Evolutionary conservation across 1,140 invertebrate species (phyloP).

Genomic region (Drosophila nebulosa): DNA sequence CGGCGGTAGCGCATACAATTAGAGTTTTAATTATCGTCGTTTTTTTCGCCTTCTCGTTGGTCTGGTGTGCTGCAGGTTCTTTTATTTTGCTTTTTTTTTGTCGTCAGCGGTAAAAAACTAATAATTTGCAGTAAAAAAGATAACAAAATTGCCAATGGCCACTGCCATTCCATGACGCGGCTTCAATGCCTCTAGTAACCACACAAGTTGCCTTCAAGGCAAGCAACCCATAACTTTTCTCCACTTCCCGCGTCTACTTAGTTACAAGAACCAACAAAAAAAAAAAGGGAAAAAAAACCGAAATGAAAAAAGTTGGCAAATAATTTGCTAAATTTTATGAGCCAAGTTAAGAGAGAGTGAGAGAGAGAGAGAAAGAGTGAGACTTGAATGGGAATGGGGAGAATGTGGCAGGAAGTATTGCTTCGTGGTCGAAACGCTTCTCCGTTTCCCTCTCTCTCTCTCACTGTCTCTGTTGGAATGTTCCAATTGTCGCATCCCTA

Average conservation of each 20-base stretch:
- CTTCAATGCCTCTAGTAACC: slow-evolving; percentile 32
- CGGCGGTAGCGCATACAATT: slow-evolving; percentile 72
- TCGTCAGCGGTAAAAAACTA: slow-evolving; percentile 72
- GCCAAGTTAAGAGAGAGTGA: slow-evolving; percentile 19
- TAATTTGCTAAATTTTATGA: slow-evolving; percentile 75
- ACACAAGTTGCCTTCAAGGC: slow-evolving; percentile 55
- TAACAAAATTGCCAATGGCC: slow-evolving; percentile 68
- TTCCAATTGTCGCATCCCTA: background rate
- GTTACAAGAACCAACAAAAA: slow-evolving; percentile 24
- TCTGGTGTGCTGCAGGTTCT: slow-evolving; percentile 4
- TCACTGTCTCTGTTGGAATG: background rate
- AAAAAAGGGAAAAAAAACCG: slow-evolving; percentile 41
- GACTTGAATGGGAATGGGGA: background rate
- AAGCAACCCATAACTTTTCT: slow-evolving; percentile 53
- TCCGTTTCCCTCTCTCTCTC: background rate
- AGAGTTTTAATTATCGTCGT: slow-evolving; percentile 73
- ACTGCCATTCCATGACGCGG: slow-evolving; percentile 23
- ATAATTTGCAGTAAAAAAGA: slow-evolving; percentile 79
- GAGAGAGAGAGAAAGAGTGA: background rate
- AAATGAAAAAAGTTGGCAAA: slow-evolving; percentile 63
- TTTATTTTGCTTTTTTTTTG: slow-evolving; percentile 37
- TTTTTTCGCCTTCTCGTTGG: slow-evolving; percentile 5
- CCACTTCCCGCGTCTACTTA: background rate
- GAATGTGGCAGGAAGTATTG: slow-evolving; percentile 54
- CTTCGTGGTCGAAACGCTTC: slow-evolving; percentile 18